Base-by-base conservation (phyloP, 2,113 vertebrate genomes). In the Cathartes aura region DNA sequence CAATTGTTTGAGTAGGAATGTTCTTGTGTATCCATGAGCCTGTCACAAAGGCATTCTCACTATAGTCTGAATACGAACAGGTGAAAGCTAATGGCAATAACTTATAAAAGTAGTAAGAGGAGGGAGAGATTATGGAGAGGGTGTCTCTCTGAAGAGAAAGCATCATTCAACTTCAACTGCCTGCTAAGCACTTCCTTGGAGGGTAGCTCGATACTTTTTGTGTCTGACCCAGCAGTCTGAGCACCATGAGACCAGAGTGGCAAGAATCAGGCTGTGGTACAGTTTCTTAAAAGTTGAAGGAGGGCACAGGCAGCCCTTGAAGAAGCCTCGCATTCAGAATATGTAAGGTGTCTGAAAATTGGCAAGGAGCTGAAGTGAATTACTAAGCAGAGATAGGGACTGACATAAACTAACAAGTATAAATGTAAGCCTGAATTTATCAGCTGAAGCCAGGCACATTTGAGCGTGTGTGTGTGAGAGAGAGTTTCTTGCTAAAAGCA, bases 361-460 rank as follows among this genome's bases (percentile, higher is more conserved):
- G 74, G 66, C 24, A 56, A 43, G 42, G 32, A 89, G 67, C 67
- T 89, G 55, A 42, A 93, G 47, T n/a, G 74, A 78, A 71, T 94
- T 66, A 9, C 38, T 36, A 42, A 71, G 75, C 47, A 47, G 80
- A 84, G 80, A 79, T 63, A 27, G 68, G 68, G 59, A 78, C 86
- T 47, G 71, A 0, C 14, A 7, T 66, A 58, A 86, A 40, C 42
- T 58, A 62, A 64, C 26, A 66, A 82, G 22, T 42, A 11, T 30
- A 56, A 92, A 74, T 58, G 29, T 36, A 43, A 67, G 38, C 20
- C 47, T 43, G 82, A 59, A 64, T 84, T 97, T 95, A 96, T 95
- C 92, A 91, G 92, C 90, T 90, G 17, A 67, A 93, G 63, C 63
- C 95, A 96, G 95, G 59, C 95, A 82, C 20, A 0, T 48, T 43